Conservation (phyloP, 2,888 invertebrate genomes). For the Drosophila monieri region DNA sequence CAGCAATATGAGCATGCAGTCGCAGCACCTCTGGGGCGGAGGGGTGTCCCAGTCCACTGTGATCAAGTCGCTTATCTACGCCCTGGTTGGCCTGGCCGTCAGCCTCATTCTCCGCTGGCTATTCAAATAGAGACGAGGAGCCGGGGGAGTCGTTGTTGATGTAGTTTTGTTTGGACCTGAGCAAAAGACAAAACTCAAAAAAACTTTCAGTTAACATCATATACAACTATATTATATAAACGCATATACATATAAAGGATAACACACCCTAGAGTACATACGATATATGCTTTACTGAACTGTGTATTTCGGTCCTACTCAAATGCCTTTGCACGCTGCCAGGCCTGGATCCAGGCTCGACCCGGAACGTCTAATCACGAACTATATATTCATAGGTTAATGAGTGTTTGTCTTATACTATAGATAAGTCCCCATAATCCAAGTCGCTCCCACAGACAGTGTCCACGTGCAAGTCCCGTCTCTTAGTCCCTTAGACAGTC, state of each 20-base stretch:
- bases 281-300: conserved; percentile 30
- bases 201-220: conserved; percentile 57
- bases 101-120: conserved; percentile 80
- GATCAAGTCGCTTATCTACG: conserved; percentile 73
- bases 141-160: conserved; percentile 29
- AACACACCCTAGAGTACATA: conserved; percentile 27
- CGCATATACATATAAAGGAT: conserved; percentile 5
- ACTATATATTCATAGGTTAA: conserved; percentile 29
- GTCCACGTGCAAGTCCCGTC: conserved; percentile 32
- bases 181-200: conserved; percentile 42
- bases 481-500: conserved; percentile 14
- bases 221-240: conserved; percentile 23
- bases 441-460: conserved; percentile 20
- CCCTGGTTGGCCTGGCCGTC: conserved; percentile 70
- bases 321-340: conserved; percentile 59
- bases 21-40: conserved; percentile 51
- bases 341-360: conserved; percentile 4
- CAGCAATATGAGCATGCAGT: conserved; percentile 29
- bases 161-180: conserved; percentile 51
- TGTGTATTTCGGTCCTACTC: conserved; percentile 54
- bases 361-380: conserved; percentile 47
- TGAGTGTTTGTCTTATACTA: conserved; percentile 27
- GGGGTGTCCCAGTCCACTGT: conserved; percentile 73
- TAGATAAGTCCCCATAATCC: conserved; percentile 19
- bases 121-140: conserved; percentile 63